A percentile compares a stretch with the other conserved stretches of the same genome.
phyloP scores from a whole-genome alignment of 2,113 vertebrate species.

The Phalacrocorax pelagicus region DNA sequence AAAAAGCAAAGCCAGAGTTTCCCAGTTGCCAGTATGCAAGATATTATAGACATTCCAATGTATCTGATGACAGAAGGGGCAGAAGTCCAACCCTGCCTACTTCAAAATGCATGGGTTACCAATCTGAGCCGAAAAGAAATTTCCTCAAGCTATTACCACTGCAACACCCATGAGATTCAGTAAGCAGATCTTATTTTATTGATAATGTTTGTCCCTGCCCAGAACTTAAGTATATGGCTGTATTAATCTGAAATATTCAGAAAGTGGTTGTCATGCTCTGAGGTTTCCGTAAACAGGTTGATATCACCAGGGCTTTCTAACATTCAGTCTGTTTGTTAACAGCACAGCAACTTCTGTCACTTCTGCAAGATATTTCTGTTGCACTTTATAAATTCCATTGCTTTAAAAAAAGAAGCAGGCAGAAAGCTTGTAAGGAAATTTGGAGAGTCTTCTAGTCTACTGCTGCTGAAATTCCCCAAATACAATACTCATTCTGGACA shows the following conservation, averaged over 20 bases:
- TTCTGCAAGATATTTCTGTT: slow-evolving; percentile 35
- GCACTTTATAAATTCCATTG: slow-evolving; percentile 11
- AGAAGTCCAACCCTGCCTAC: background rate
- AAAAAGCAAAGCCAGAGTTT: background rate
- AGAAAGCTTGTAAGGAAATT: slow-evolving; percentile 3
- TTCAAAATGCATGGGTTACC: background rate
- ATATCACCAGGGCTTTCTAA: slow-evolving; percentile 20
- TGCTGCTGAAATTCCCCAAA: background rate
- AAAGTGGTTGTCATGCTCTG: slow-evolving; percentile 13
- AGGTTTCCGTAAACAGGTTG: slow-evolving; percentile 39
- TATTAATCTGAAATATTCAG: slow-evolving; percentile 53
- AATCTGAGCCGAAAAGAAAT: background rate
- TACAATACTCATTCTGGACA: background rate
- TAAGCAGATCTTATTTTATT: background rate
- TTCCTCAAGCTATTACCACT: background rate
- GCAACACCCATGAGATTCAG: background rate
- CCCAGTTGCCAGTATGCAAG: background rate
- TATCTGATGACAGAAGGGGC: background rate
- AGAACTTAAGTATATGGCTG: background rate
- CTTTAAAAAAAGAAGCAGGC: background rate
- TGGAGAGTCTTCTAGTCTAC: background rate
- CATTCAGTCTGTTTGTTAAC: slow-evolving; percentile 41
- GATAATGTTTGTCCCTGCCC: background rate
- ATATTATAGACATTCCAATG: background rate
- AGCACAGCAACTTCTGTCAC: slow-evolving; percentile 35